Evolutionary conservation across 2,888 invertebrate species (phyloP), one percentile per base, ranked within the genome.

Genomic region (Lacanobia wlatinum): DNA sequence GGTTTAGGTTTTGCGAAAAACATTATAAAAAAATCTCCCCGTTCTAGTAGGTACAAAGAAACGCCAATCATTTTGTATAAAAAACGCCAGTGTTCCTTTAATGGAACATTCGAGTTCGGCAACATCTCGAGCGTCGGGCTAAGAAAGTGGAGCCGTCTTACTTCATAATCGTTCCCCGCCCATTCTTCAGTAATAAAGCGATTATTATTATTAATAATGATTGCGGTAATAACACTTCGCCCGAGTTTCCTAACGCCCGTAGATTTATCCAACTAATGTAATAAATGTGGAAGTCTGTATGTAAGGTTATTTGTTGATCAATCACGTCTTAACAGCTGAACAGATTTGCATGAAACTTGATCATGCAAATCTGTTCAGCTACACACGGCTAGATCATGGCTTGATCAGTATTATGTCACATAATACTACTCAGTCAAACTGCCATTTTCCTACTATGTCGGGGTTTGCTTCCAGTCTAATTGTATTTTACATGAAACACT

Each of bases 201-300:
- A 74, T 74, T 78, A 73, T 69, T 76, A 64, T 64, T 68, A 73
- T 52, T 83, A 70, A 70, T 71, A 66, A 60, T 55, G 64, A 77
- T 73, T 61, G 70, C 55, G 59, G 70, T 70, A 61, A 65, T 83
- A 73, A 75, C 61, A 77, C 60, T 82, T 66, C 10, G 63, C 52
- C 28, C 16, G 52, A 70, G 10, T 63, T 71, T 80, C 21, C 38
- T 68, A 64, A 40, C 38, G n/a, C 23, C 40, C 53, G 9, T 34
- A 59, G 21, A 72, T 77, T 66, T 63, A 63, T 65, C 46, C 48
- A 34, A 53, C n/a, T 58, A 58, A 1, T 58, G 14, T 34, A 14
- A 56, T 56, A 58, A 58, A 21, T 10, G 56, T 2, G 12, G 18
- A 56, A 34, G 34, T n/a, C 16, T 14, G 14, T 16, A 14, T 53